Conservation (phyloP, 2,888 invertebrate species). For the Busseola fusca region DNA sequence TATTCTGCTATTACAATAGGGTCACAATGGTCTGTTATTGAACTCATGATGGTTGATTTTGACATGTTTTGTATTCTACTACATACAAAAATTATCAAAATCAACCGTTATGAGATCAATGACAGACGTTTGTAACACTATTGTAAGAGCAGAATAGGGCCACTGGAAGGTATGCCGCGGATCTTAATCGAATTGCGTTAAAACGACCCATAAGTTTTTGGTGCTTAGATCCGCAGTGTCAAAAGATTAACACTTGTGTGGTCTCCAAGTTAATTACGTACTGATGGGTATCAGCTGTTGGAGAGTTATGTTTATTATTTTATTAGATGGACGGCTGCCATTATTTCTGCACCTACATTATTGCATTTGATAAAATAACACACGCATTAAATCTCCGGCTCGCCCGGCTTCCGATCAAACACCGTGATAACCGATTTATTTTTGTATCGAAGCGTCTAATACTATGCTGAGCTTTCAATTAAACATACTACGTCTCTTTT, state of each 20-base stretch:
- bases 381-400: slow-evolving; percentile 59
- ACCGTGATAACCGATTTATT: slow-evolving; percentile 65
- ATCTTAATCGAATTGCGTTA: neutral
- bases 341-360: slow-evolving; percentile 12
- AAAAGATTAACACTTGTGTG: slow-evolving; percentile 6
- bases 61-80: too few species aligned
- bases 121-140: too few species aligned
- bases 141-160: too few species aligned
- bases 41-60: too few species aligned
- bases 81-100: too few species aligned
- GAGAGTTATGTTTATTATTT: slow-evolving; percentile 17
- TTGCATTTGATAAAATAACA: slow-evolving; percentile 48
- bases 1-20: too few species aligned
- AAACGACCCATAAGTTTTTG: neutral
- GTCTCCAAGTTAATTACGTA: neutral
- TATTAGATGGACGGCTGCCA: slow-evolving; percentile 2
- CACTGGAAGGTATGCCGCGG: neutral
- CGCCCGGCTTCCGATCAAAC: slow-evolving; percentile 54
- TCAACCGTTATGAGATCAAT: too few species aligned
- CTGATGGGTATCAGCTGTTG: slow-evolving; percentile 23
- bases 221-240: neutral
- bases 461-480: slow-evolving; percentile 37
- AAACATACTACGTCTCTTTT: slow-evolving; percentile 35
- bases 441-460: slow-evolving; percentile 63
- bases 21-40: too few species aligned